Conservation (phyloP, 2,797 vertebrate genomes). For the Rhabdomys pumilio region DNA sequence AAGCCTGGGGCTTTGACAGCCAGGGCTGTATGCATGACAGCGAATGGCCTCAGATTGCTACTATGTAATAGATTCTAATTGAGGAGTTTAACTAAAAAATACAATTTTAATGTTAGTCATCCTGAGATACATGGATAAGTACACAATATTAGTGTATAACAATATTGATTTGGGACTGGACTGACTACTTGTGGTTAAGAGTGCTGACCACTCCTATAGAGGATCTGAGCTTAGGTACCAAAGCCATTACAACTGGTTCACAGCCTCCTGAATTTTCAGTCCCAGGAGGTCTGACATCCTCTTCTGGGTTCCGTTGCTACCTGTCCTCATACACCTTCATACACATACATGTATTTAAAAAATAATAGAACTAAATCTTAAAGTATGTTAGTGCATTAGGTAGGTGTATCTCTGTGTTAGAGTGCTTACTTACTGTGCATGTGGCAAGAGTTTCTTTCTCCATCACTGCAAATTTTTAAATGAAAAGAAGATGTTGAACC, state of each 20-base stretch:
- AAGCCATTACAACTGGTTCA: no score
- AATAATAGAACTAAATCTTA: neutral
- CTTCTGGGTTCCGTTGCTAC: neutral
- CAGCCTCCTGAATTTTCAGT: neutral
- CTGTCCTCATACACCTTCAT: neutral
- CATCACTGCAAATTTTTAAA: neutral
- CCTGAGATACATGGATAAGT: neutral
- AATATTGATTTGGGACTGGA: neutral
- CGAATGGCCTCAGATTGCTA: neutral
- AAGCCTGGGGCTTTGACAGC: neutral
- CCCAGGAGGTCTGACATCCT: no score
- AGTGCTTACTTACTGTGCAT: neutral
- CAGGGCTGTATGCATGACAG: neutral
- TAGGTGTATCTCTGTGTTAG: no score
- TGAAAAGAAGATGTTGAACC: neutral
- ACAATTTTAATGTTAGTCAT: neutral
- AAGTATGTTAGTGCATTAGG: neutral
- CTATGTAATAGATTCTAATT: neutral
- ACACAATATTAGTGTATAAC: neutral
- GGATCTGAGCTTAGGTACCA: neutral
- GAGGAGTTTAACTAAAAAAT: slow-evolving; percentile 8
- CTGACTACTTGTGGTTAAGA: neutral
- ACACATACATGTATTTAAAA: neutral
- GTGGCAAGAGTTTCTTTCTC: neutral
- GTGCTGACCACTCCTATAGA: neutral